phyloP scores from a whole-genome alignment of 1,140 invertebrate genomes.

The Plutomurus gul region DNA sequence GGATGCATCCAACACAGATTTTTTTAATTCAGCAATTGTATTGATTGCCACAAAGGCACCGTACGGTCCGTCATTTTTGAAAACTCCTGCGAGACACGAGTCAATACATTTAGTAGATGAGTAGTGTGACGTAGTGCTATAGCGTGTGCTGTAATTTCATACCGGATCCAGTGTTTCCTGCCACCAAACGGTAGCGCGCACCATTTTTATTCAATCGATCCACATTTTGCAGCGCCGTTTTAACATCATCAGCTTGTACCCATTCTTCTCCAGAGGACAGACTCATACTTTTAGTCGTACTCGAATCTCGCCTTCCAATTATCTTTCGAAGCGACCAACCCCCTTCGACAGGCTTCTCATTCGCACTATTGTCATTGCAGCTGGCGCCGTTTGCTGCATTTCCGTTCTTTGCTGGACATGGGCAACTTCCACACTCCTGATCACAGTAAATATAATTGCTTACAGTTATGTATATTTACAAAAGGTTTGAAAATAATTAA shows the following conservation, averaged over 20 bases:
- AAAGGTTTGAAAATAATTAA: not conserved
- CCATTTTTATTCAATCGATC: not conserved
- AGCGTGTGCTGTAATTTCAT: no score
- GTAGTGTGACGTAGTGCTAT: no score
- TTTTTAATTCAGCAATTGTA: slow-evolving; percentile 67
- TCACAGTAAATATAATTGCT: not conserved
- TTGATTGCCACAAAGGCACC: slow-evolving; percentile 73
- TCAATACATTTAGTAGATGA: no score
- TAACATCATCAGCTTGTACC: not conserved
- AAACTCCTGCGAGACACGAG: slow-evolving; percentile 67
- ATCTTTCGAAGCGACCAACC: no score
- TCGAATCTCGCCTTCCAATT: no score
- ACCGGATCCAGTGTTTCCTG: slow-evolving; percentile 72
- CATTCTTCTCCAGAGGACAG: not conserved
- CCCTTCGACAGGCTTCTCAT: no score
- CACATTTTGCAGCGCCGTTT: not conserved
- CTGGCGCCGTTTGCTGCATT: slow-evolving; percentile 18
- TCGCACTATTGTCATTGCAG: not conserved
- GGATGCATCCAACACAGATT: slow-evolving; percentile 16
- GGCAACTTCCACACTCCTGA: slow-evolving; percentile 56
- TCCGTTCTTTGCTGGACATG: slow-evolving; percentile 40
- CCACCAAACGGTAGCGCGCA: slow-evolving; percentile 64
- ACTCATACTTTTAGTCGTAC: no score
- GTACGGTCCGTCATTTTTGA: slow-evolving; percentile 58
- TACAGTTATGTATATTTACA: not conserved